Evolutionary conservation across 2,888 invertebrate genomes (phyloP).

Genomic region (Mesochorus sp.): DNA sequence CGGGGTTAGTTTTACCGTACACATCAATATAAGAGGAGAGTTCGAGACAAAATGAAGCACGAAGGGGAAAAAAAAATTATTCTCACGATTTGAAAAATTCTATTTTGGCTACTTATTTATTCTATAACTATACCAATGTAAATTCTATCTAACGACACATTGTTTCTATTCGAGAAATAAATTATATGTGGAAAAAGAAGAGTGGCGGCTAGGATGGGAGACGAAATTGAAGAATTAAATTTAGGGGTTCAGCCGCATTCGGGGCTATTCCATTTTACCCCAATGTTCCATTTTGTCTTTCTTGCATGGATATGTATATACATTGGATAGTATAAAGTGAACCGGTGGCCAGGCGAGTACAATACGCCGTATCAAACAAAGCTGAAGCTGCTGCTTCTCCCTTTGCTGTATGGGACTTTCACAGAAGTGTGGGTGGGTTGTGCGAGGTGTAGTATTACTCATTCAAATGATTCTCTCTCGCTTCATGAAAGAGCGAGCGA

Average conservation of each 20-base stretch:
- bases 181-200: background rate
- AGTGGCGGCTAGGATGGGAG: background rate
- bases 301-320: slow-evolving; percentile 31
- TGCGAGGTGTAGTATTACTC: slow-evolving; percentile 82
- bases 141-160: background rate
- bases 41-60: too few relatives aligned
- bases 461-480: slow-evolving; percentile 81
- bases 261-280: background rate
- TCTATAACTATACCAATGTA: too few relatives aligned
- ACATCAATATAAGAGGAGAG: slow-evolving; percentile 5
- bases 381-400: slow-evolving; percentile 67
- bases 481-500: slow-evolving; percentile 58
- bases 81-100: background rate
- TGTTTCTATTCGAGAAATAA: background rate
- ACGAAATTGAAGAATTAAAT: too few relatives aligned
- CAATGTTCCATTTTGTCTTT: slow-evolving; percentile 40
- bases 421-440: slow-evolving; percentile 79
- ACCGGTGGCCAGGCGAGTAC: slow-evolving; percentile 80
- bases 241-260: background rate
- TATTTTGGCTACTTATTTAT: background rate
- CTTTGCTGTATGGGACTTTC: slow-evolving; percentile 73
- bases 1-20: slow-evolving; percentile 19
- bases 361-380: slow-evolving; percentile 81
- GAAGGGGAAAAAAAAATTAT: background rate
- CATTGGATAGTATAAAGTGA: slow-evolving; percentile 75